Evolutionary conservation across 2,888 invertebrate species (phyloP).

Genomic region (Pimpla rufipes): DNA sequence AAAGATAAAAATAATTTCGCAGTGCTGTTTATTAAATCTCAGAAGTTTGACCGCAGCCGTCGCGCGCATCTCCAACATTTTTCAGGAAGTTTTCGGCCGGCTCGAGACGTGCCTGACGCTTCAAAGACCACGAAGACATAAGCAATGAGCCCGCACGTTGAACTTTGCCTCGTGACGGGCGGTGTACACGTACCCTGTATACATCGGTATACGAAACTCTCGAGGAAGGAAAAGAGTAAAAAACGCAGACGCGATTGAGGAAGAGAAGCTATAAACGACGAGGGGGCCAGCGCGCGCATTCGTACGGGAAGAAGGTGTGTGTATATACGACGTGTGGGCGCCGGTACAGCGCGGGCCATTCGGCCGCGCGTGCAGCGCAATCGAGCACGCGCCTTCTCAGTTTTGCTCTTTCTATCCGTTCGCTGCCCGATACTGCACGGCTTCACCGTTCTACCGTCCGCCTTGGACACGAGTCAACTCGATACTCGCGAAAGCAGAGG

Average conservation of each 20-base stretch:
- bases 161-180: conserved; percentile 50
- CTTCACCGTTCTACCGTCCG: conserved; percentile 3
- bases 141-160: conserved; percentile 34
- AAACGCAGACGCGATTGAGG: conserved; percentile 29
- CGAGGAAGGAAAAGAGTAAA: conserved; percentile 8
- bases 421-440: conserved; percentile 16
- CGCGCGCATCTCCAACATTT: neutral
- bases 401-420: conserved; percentile 32
- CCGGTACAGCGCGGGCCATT: conserved; percentile 27
- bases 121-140: conserved; percentile 9
- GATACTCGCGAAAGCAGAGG: conserved; percentile 44
- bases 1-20: too few species aligned
- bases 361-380: conserved; percentile 30
- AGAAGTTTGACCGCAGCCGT: neutral
- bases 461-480: conserved; percentile 11
- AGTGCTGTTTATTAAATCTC: too few species aligned
- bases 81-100: neutral
- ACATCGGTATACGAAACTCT: conserved; percentile 34
- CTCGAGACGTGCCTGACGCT: neutral
- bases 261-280: conserved; percentile 54
- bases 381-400: conserved; percentile 51
- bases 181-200: conserved; percentile 28
- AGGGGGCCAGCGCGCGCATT: conserved; percentile 17
- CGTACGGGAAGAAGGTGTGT: neutral
- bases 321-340: conserved; percentile 33